A percentile compares a stretch with the other conserved stretches of the same genome.
These are phyloP conservation scores for Pseudochirops cupreus DNA, from an alignment of 2,797 vertebrate genomes.

Conservation along the genomic window DNA sequence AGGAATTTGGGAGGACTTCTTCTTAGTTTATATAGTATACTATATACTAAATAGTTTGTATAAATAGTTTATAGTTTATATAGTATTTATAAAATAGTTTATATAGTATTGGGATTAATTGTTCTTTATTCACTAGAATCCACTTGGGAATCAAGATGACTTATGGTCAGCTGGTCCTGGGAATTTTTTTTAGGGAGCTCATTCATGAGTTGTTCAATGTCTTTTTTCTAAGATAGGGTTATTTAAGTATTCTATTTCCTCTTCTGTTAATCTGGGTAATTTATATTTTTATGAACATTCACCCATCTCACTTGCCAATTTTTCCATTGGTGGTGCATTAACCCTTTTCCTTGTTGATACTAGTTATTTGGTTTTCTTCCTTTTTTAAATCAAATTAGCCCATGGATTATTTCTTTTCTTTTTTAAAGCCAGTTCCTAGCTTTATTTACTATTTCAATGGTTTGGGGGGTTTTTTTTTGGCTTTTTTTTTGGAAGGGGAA, in stretches of 20 bases:
- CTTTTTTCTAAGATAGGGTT: background rate
- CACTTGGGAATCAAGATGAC: background rate
- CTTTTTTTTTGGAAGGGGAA: too few species aligned
- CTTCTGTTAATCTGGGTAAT: background rate
- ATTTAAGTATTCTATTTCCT: background rate
- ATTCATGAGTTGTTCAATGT: background rate
- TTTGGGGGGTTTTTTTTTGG: too few species aligned
- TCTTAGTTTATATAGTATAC: background rate
- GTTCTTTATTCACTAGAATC: background rate
- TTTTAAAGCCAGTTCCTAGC: background rate
- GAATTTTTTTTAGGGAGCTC: background rate
- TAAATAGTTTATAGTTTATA: too few species aligned
- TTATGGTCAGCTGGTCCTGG: background rate
- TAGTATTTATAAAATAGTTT: background rate
- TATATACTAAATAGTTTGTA: too few species aligned
- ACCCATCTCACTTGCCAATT: background rate
- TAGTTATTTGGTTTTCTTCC: background rate
- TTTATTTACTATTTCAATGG: background rate
- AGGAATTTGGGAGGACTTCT: background rate
- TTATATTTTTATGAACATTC: background rate
- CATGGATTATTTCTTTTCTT: background rate
- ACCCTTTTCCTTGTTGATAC: background rate
- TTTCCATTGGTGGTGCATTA: background rate
- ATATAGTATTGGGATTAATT: background rate
- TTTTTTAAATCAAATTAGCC: background rate